Conservation (phyloP, 2,113 vertebrate species). For the Cinclus cinclus region DNA sequence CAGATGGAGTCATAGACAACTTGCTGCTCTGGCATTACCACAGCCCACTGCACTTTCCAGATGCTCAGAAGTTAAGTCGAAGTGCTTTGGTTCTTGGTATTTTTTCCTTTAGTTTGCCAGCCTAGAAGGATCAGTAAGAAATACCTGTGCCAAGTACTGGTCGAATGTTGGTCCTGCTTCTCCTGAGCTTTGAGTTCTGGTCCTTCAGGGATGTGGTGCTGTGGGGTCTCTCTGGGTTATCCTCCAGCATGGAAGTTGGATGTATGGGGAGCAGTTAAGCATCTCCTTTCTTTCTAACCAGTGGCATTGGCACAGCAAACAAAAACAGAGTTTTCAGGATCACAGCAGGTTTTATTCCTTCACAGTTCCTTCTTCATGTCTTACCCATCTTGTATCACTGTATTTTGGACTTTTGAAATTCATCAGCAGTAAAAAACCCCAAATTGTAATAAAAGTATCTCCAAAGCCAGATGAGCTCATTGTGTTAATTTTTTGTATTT, state of each 20-base stretch:
- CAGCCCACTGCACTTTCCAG: neutral
- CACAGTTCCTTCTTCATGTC: neutral
- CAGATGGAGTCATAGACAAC: neutral
- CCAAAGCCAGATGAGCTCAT: neutral
- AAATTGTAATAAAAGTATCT: neutral
- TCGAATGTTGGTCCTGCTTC: neutral
- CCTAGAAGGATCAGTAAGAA: neutral
- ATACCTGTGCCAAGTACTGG: neutral
- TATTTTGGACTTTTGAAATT: neutral
- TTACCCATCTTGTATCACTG: neutral
- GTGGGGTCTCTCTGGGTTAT: neutral
- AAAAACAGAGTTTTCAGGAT: neutral
- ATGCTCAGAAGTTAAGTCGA: neutral
- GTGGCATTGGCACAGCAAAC: neutral
- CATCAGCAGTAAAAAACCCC: neutral
- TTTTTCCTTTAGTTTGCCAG: neutral
- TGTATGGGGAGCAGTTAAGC: neutral
- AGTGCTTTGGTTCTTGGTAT: neutral
- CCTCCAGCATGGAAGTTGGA: neutral
- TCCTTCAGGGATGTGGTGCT: neutral
- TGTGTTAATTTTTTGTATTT: neutral
- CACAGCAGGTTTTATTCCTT: neutral
- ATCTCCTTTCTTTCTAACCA: neutral
- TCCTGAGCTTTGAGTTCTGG: neutral
- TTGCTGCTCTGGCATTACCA: neutral